Conservation (phyloP, 2,888 invertebrate genomes). For the Neoascia interrupta region DNA sequence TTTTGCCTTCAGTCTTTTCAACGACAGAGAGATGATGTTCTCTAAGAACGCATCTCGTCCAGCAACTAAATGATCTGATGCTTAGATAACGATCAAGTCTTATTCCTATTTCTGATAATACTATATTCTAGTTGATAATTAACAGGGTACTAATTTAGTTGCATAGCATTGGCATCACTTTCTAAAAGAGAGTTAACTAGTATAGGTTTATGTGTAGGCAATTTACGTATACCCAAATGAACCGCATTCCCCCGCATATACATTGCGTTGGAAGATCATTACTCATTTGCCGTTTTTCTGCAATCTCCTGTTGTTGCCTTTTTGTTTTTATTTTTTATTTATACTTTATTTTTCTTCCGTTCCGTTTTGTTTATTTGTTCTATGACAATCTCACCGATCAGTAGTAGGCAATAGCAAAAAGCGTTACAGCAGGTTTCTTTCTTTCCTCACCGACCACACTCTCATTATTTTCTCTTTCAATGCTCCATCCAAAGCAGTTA, state of each 20-base stretch:
- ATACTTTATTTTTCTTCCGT: constrained; percentile 25
- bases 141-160: no score
- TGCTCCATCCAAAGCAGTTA: no score
- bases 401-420: constrained; percentile 19
- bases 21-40: no score
- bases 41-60: no score
- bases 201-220: no score
- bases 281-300: constrained; percentile 14
- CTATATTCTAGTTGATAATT: no score
- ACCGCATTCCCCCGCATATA: constrained; percentile 4
- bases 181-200: constrained; percentile 14
- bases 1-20: no score
- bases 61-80: no score
- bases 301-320: constrained; percentile 3
- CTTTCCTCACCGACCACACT: constrained; percentile 28
- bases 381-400: constrained; percentile 25
- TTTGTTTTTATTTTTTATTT: constrained; percentile 12
- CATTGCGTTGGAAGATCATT: constrained; percentile 27
- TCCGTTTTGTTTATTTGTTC: constrained; percentile 37
- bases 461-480: constrained; percentile 49
- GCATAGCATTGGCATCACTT: constrained; percentile 11
- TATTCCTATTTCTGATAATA: no score
- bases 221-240: no score
- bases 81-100: no score
- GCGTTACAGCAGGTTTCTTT: constrained; percentile 47